A percentile compares a stretch with the other conserved stretches of the same genome.
These are phyloP conservation scores for Tapirus indicus DNA, from an alignment of 2,797 vertebrate species.

Conservation along the genomic window DNA sequence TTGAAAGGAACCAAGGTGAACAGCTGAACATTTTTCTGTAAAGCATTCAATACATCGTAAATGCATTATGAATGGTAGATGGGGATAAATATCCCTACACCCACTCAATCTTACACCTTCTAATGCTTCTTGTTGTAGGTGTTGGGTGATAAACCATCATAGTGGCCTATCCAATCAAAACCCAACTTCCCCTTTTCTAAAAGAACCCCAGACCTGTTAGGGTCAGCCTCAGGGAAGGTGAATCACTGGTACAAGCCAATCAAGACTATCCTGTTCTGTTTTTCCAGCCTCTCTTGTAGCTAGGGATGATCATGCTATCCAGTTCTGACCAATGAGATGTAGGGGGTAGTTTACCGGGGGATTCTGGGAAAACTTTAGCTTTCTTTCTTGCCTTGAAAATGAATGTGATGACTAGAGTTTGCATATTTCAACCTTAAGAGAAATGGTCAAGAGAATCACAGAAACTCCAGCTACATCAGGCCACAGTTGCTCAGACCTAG, in stretches of 20 bases:
- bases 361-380: not conserved
- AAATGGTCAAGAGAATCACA: not conserved
- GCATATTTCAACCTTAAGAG: conserved; percentile 5
- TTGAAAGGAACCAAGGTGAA: not conserved
- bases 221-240: not conserved
- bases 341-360: not conserved
- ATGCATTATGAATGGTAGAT: not conserved
- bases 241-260: not conserved
- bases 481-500: not conserved
- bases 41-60: not conserved
- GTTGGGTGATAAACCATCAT: not conserved
- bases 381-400: conserved; percentile 2
- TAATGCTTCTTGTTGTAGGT: not conserved
- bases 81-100: not conserved
- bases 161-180: not conserved
- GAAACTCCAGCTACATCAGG: not conserved
- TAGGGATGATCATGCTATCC: not conserved
- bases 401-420: not conserved
- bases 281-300: not conserved
- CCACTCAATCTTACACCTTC: not conserved
- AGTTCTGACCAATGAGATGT: not conserved
- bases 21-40: not conserved
- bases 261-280: not conserved
- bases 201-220: not conserved
- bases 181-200: not conserved